Evolutionary conservation across 2,113 vertebrate genomes (phyloP), one percentile per base, ranked within the genome.

Genomic region (Diphyllodes magnificus): DNA sequence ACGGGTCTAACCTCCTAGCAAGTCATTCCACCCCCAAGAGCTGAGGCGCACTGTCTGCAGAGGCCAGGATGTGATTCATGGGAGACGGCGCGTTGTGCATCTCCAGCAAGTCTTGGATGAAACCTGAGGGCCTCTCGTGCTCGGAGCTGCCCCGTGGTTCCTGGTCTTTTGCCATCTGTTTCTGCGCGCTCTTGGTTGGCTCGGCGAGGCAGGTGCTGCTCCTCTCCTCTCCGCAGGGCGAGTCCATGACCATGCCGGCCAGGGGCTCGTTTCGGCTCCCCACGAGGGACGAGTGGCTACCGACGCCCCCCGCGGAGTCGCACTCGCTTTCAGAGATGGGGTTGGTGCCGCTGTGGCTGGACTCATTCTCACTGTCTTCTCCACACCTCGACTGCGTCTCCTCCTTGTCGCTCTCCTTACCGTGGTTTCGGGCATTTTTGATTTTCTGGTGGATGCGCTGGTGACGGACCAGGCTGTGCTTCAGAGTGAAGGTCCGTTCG

Each of bases 401-500:
- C 11, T 98, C 98, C 35, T 88, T 97, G 92, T 98, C 98, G 0
- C 98, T 98, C 90, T 98, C 98, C 82, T 97, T 98, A 51, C 97
- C 98, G 0, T 97, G 96, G 93, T 97, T 75, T 95, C 97, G 60
- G 96, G 98, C 13, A 77, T 96, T 97, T 91, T 97, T 96, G 64
- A 96, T 83, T 71, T 99, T 99, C 98, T 99, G 98, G 96, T 99
- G 99, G 94, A 99, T 99, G 56, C 99, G 98, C 95, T 99, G 99
- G 95, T 99, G 99, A 35, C 99, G 99, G 37, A 99, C 99, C 82
- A 99, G 98, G 96, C 99, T 99, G 98, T 99, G 99, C 91, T 99
- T 99, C 97, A 99, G 97, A 64, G 99, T 99, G 98, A 99, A 99
- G 91, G 99, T 99, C 77, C 99, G 96, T 93, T 99, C 99, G 1